Evolutionary conservation across 1,140 invertebrate genomes (phyloP), one percentile per base, ranked within the genome.

Genomic region (Hormaphis cornu): DNA sequence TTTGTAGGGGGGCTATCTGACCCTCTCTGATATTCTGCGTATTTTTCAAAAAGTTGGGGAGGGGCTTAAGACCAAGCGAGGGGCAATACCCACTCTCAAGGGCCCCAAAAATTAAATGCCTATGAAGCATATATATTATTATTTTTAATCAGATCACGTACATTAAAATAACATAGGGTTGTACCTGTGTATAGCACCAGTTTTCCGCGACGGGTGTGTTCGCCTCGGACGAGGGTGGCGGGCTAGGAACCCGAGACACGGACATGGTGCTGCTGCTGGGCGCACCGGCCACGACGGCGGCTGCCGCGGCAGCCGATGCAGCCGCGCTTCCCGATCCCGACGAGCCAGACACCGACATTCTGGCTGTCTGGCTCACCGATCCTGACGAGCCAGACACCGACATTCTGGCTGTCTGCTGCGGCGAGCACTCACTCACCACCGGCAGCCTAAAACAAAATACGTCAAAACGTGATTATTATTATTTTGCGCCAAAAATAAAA

Each of bases 131-230:
- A n/a, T n/a, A n/a, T n/a, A n/a, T n/a, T n/a, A n/a, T n/a, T n/a
- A n/a, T n/a, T n/a, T n/a, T n/a, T n/a, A n/a, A n/a, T n/a, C n/a
- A n/a, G n/a, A n/a, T n/a, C n/a, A n/a, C n/a, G n/a, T n/a, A n/a
- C n/a, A n/a, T n/a, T n/a, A n/a, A n/a, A n/a, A n/a, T n/a, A n/a
- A n/a, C n/a, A n/a, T n/a, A n/a, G n/a, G 14, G 37, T 48, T n/a
- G 18, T 81, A 94, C 91, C 88, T 94, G 91, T 77, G 92, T 95
- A 78, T 94, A 94, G 85, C 91, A 95, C 92, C 92, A 95, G 81
- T 94, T 95, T 80, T 95, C 92, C 50, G 91, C 91, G 71, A 95
- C 91, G 75, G 91, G 91, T 76, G 91, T 93, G 82, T 91, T 91
- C 77, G 89, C 89, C 86, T 93, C 91, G n/a, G 61, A 66, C 77